phyloP scores from a whole-genome alignment of 37 sponge, comb jelly and placozoan species.

The Geodia barretti region DNA sequence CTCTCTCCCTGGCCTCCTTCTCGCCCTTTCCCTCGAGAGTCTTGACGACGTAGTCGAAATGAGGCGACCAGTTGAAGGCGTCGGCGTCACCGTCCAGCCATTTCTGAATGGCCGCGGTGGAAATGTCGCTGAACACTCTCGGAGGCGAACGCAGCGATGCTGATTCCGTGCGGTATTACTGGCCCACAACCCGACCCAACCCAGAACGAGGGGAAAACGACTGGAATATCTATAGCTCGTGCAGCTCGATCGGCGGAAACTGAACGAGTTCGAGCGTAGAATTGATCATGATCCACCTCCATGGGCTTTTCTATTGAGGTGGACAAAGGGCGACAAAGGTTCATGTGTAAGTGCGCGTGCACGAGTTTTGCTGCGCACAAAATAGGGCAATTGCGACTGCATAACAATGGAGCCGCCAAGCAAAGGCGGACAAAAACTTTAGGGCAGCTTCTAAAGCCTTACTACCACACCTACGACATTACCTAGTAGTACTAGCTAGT shows the following conservation, averaged over 20 bases:
- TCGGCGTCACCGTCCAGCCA: not conserved
- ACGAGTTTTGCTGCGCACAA: too few relatives aligned
- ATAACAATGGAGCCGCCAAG: too few relatives aligned
- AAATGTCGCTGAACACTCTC: not conserved
- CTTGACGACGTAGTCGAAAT: constrained; percentile 2
- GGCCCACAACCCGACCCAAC: not conserved
- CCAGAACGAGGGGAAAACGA: not conserved
- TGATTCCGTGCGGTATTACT: not conserved
- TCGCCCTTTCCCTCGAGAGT: constrained; percentile 13
- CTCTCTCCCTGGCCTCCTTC: constrained; percentile 5
- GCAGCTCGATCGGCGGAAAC: not conserved
- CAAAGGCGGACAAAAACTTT: too few relatives aligned
- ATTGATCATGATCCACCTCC: too few relatives aligned
- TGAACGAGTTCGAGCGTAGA: not conserved
- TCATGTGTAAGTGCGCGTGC: too few relatives aligned
- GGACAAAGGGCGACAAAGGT: too few relatives aligned
- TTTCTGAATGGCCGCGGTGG: not conserved
- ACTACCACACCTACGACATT: too few relatives aligned
- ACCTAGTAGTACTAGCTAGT: too few relatives aligned
- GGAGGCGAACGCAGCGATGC: not conserved
- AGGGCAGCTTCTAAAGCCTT: too few relatives aligned
- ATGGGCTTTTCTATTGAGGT: too few relatives aligned
- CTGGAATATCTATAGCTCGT: not conserved
- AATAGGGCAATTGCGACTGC: too few relatives aligned
- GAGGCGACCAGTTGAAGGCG: not conserved